These are phyloP conservation scores for Andricus quercusramuli DNA, from an alignment of 2,888 invertebrate species.

Conservation along the genomic window DNA sequence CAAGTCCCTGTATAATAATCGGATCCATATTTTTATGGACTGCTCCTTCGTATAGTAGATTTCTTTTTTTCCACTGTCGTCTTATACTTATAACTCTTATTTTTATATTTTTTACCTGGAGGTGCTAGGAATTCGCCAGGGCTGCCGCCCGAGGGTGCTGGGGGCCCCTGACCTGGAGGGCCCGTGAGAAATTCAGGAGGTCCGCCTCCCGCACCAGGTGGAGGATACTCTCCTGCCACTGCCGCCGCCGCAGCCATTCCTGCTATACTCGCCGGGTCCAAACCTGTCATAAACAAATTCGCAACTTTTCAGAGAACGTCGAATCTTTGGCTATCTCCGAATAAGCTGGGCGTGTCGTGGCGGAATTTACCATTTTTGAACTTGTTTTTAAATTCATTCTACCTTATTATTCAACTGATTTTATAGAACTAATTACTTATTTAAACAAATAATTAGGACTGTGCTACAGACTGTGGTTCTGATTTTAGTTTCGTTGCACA, in stretches of 20 bases:
- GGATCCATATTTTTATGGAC: constrained; percentile 43
- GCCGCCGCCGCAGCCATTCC: constrained; percentile 77
- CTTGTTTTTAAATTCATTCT: not conserved
- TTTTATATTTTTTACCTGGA: constrained; percentile 66
- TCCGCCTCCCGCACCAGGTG: constrained; percentile 76
- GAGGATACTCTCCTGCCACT: constrained; percentile 77
- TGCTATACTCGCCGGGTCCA: constrained; percentile 76
- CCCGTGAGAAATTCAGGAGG: constrained; percentile 77
- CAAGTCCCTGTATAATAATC: constrained; percentile 49
- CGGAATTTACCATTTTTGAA: not conserved
- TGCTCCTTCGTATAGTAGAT: constrained; percentile 32
- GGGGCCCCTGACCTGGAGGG: constrained; percentile 76
- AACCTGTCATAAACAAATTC: constrained; percentile 73
- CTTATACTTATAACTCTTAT: constrained; percentile 43
- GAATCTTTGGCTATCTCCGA: constrained; percentile 67
- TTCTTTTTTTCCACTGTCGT: constrained; percentile 25
- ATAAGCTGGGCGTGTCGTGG: constrained; percentile 41
- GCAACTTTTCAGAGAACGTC: constrained; percentile 55
- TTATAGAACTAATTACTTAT: too few relatives aligned
- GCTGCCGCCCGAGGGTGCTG: constrained; percentile 75
- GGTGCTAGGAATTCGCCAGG: constrained; percentile 77
- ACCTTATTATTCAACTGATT: too few relatives aligned
- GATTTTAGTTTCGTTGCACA: too few relatives aligned
- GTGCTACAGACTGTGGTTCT: too few relatives aligned
- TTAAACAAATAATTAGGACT: too few relatives aligned